A percentile compares a stretch with the other conserved stretches of the same genome.
phyloP scores from a whole-genome alignment of 2,888 invertebrate species.

The Tethea ocularis region DNA sequence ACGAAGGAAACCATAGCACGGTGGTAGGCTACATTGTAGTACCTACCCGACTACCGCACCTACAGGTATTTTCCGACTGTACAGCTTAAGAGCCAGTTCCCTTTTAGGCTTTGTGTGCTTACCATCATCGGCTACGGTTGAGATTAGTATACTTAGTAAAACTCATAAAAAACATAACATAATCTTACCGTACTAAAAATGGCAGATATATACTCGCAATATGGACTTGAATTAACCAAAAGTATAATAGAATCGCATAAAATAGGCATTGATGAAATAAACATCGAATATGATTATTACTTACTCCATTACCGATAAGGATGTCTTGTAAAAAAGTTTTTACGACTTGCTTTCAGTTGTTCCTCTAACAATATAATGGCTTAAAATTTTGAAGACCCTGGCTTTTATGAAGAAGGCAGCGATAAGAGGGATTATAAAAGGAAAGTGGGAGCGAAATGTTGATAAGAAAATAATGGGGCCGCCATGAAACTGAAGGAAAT shows the following conservation, averaged over 20 bases:
- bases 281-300: constrained; percentile 33
- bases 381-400: constrained; percentile 66
- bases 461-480: constrained; percentile 73
- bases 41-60: too few relatives aligned
- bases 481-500: constrained; percentile 61
- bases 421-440: constrained; percentile 75
- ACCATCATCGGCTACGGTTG: too few relatives aligned
- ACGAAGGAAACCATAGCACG: too few relatives aligned
- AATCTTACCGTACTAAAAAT: too few relatives aligned
- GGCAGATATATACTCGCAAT: too few relatives aligned
- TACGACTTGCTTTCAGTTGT: constrained; percentile 60
- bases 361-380: constrained; percentile 63
- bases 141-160: too few relatives aligned
- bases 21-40: too few relatives aligned
- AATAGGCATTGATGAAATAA: constrained; percentile 8
- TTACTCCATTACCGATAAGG: constrained; percentile 49
- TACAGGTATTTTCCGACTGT: too few relatives aligned
- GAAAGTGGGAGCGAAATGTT: constrained; percentile 63
- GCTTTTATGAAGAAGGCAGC: constrained; percentile 70
- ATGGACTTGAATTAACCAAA: too few relatives aligned
- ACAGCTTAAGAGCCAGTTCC: too few relatives aligned
- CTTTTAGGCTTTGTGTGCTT: too few relatives aligned
- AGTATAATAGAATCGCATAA: background rate
- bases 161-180: too few relatives aligned
- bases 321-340: constrained; percentile 58